Evolutionary conservation across 2,797 vertebrate genomes (phyloP).

Genomic region (Macropus fuliginosus): DNA sequence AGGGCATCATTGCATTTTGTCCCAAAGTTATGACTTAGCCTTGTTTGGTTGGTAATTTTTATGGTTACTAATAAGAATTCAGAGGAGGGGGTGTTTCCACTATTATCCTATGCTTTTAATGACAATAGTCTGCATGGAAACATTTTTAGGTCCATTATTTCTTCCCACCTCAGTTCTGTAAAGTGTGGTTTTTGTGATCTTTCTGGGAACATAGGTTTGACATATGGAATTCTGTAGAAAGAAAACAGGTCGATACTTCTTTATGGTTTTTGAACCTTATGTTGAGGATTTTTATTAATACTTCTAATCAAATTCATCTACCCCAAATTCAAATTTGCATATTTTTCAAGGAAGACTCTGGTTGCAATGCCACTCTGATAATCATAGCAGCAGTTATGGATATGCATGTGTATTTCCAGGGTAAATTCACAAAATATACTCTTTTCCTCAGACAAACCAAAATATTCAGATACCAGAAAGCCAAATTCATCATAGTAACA

Average conservation of each 20-base stretch:
- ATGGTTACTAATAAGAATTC: not conserved
- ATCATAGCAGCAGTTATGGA: too few relatives aligned
- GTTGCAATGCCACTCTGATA: too few relatives aligned
- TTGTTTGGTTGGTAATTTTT: not conserved
- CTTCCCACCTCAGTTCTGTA: not conserved
- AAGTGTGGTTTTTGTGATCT: not conserved
- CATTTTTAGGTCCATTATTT: not conserved
- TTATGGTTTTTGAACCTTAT: not conserved
- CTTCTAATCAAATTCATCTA: not conserved
- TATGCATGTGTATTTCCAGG: too few relatives aligned
- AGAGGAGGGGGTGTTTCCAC: not conserved
- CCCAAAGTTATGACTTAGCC: not conserved
- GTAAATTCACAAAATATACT: too few relatives aligned
- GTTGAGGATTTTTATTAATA: not conserved
- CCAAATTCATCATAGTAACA: too few relatives aligned
- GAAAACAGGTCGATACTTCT: not conserved
- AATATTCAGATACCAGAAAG: too few relatives aligned
- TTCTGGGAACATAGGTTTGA: not conserved
- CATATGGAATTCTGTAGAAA: not conserved
- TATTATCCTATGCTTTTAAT: not conserved
- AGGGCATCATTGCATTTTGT: not conserved
- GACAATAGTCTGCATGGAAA: not conserved
- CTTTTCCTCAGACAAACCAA: too few relatives aligned
- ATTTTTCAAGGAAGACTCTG: not conserved
- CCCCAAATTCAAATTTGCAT: not conserved